Conservation (phyloP, 23 tunicate genomes). For the Trididemnum miniatum region DNA sequence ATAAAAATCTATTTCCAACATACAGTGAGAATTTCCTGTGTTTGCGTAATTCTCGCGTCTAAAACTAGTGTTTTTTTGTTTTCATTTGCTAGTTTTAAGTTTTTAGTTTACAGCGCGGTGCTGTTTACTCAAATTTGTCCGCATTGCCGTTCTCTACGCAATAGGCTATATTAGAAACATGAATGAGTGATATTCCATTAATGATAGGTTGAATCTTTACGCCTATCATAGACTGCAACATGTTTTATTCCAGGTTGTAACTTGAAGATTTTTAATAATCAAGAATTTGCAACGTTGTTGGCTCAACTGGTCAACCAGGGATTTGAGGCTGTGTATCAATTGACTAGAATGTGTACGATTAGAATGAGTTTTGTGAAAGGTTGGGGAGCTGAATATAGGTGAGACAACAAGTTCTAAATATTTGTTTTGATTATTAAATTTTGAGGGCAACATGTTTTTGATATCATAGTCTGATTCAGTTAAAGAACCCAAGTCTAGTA, state of each 20-base stretch:
- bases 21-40: too few relatives aligned
- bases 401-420: too few relatives aligned
- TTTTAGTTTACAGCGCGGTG: too few relatives aligned
- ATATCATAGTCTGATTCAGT: background rate
- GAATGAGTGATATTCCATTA: background rate
- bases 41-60: too few relatives aligned
- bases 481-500: too few relatives aligned
- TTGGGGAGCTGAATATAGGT: constrained; percentile 99
- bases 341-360: constrained; percentile 96
- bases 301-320: constrained; percentile 97
- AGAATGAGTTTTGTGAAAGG: constrained; percentile 99
- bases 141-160: background rate
- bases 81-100: too few relatives aligned
- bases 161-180: background rate
- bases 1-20: too few relatives aligned
- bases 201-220: background rate
- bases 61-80: too few relatives aligned
- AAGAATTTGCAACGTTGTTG: constrained; percentile 87
- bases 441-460: background rate
- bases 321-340: constrained; percentile 90
- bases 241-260: constrained; percentile 61
- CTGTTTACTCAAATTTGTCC: too few relatives aligned
- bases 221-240: too few relatives aligned
- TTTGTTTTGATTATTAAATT: background rate
- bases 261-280: constrained; percentile 90